Evolutionary conservation across 53 echinoderm and acorn worm species (phyloP).

Genomic region (Luidia sarsii): DNA sequence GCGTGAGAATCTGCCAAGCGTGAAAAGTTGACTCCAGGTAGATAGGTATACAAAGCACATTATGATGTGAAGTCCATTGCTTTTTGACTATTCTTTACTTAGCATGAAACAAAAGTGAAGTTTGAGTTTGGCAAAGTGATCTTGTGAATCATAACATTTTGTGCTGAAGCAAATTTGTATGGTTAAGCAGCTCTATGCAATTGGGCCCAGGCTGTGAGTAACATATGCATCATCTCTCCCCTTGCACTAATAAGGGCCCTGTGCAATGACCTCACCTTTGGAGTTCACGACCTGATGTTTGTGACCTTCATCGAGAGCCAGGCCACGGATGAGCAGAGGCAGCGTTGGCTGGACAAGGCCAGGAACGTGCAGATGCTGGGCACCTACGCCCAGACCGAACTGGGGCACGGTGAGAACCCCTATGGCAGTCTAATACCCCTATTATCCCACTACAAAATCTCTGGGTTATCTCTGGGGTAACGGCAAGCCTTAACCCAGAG

Average conservation of each 20-base stretch:
- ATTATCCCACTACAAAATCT: too few relatives aligned
- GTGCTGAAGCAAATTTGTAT: too few relatives aligned
- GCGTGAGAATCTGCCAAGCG: too few relatives aligned
- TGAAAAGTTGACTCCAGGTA: too few relatives aligned
- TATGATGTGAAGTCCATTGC: background rate
- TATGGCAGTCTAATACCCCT: too few relatives aligned
- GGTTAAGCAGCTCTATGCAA: background rate
- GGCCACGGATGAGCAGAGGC: slow-evolving; percentile 79
- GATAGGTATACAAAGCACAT: too few relatives aligned
- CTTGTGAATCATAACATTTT: too few relatives aligned
- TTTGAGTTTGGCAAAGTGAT: too few relatives aligned
- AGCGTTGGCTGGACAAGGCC: slow-evolving; percentile 74
- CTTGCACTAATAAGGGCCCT: slow-evolving; percentile 46
- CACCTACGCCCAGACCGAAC: slow-evolving; percentile 91
- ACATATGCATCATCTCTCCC: background rate
- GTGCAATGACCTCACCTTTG: slow-evolving; percentile 66
- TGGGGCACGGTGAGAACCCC: slow-evolving; percentile 81
- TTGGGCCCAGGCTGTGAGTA: background rate
- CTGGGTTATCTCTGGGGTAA: too few relatives aligned
- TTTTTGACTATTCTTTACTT: background rate
- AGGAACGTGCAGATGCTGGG: slow-evolving; percentile 73
- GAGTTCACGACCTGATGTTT: slow-evolving; percentile 84
- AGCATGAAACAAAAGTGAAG: too few relatives aligned
- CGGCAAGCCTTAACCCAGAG: too few relatives aligned
- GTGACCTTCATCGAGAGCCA: slow-evolving; percentile 78